A percentile compares a stretch with the other conserved stretches of the same genome.
These are phyloP conservation scores for Apteryx mantelli DNA, from an alignment of 2,113 vertebrate genomes.

Conservation along the genomic window DNA sequence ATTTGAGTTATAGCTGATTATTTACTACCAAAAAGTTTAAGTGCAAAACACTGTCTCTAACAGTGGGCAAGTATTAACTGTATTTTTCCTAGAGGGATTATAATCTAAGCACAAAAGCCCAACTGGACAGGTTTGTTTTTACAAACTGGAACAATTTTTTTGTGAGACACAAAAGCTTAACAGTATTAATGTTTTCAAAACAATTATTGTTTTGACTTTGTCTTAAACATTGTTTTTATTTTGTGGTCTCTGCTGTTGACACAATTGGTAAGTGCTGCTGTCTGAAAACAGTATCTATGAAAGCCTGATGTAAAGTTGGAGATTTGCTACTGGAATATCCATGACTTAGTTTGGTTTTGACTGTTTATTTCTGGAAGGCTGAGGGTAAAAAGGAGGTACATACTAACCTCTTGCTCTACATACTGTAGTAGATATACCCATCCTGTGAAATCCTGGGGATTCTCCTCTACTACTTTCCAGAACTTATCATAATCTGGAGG, in stretches of 20 bases:
- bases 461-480: slow-evolving; percentile 92
- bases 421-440: slow-evolving; percentile 98
- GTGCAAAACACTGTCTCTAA: too few species aligned
- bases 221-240: accelerated
- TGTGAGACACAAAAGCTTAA: background rate
- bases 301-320: background rate
- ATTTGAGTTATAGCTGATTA: too few species aligned
- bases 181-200: accelerated
- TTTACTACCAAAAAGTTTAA: background rate
- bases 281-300: accelerated
- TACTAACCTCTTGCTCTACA: slow-evolving; percentile 95
- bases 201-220: background rate
- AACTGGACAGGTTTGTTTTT: background rate
- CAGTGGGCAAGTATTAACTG: background rate
- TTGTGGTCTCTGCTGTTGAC: background rate
- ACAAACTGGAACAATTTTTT: background rate
- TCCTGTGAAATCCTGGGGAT: slow-evolving; percentile 95
- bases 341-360: accelerated
- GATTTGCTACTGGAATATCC: background rate
- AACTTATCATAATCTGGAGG: slow-evolving; percentile 95
- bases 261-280: background rate
- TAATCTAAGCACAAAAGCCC: background rate
- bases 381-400: background rate
- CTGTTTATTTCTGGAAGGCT: background rate
- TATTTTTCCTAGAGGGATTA: background rate